Conservation (phyloP, 2,797 vertebrate species). For the Coregonus sp. region DNA sequence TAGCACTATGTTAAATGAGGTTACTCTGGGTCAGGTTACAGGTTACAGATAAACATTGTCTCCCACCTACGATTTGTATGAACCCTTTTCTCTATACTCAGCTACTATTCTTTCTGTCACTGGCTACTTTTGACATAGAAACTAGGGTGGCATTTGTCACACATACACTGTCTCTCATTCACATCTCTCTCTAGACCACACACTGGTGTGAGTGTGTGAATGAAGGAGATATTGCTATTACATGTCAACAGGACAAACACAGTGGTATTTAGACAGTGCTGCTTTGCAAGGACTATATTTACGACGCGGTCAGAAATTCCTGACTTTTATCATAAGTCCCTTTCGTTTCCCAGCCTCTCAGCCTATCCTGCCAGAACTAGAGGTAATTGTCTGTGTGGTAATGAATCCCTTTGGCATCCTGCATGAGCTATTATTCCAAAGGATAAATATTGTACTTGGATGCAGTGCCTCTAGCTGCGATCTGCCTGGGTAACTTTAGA, state of each 20-base stretch:
- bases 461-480: constrained; percentile 39
- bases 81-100: no score
- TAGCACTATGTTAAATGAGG: constrained; percentile 9
- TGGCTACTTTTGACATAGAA: neutral
- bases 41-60: neutral
- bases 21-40: constrained; percentile 17
- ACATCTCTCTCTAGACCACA: no score
- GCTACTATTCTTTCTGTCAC: no score
- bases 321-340: constrained; percentile 38
- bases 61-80: no score
- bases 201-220: no score
- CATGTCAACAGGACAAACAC: constrained; percentile 44
- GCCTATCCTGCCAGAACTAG: constrained; percentile 39
- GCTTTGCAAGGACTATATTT: constrained; percentile 40
- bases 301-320: constrained; percentile 58
- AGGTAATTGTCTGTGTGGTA: constrained; percentile 51
- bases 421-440: constrained; percentile 46
- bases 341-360: constrained; percentile 46
- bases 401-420: constrained; percentile 54
- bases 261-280: constrained; percentile 17
- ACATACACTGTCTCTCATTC: no score
- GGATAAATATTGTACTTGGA: constrained; percentile 71
- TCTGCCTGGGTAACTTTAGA: constrained; percentile 51
- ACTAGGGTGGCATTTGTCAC: neutral
- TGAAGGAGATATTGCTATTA: constrained; percentile 23